phyloP scores from a whole-genome alignment of 2,113 vertebrate species.

The Hystrix cristata region DNA sequence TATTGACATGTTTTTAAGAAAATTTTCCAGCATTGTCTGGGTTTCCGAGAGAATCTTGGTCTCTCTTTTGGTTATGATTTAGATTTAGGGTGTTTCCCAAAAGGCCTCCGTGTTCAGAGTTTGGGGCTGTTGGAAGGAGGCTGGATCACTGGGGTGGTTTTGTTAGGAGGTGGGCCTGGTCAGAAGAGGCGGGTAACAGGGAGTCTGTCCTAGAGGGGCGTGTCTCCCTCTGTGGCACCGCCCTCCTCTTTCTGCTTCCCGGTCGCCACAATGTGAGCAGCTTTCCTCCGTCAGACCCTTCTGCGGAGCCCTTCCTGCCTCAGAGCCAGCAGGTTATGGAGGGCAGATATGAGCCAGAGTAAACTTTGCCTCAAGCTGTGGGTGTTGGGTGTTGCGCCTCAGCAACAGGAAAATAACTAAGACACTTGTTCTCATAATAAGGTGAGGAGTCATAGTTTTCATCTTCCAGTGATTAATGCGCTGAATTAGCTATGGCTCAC shows the following conservation, averaged over 20 bases:
- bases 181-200: background rate
- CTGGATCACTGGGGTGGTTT: background rate
- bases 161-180: background rate
- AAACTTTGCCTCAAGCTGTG: background rate
- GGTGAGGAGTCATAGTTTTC: background rate
- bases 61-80: background rate
- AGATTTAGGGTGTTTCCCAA: background rate
- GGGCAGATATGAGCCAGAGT: background rate
- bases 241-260: background rate
- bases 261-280: background rate
- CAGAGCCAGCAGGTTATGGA: background rate
- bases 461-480: background rate
- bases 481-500: slow-evolving; percentile 38
- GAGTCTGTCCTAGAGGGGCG: background rate
- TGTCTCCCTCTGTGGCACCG: background rate
- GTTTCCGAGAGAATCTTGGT: background rate
- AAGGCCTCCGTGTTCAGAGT: background rate
- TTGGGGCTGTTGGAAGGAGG: background rate
- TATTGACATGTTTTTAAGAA: background rate
- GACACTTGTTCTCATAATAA: slow-evolving; percentile 13
- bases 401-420: background rate
- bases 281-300: background rate
- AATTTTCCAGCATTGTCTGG: background rate
- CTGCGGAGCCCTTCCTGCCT: background rate
- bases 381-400: background rate